Base-by-base conservation (phyloP, 2,113 vertebrate species). In the Cettia cetti region DNA sequence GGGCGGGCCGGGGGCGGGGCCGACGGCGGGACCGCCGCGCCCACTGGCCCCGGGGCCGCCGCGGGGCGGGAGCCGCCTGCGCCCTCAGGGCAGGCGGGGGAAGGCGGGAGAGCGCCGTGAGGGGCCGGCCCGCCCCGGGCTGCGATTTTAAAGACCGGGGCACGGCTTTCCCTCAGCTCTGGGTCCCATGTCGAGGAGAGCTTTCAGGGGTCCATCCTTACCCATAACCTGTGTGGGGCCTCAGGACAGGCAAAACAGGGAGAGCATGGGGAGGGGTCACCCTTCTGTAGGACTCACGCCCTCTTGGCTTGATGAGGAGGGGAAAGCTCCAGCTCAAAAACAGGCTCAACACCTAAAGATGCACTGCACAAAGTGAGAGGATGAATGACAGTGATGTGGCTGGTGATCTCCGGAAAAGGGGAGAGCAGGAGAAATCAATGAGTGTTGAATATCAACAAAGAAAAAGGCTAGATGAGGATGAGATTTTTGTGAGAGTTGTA, bases 61-160 rank as follows among this genome's bases (percentile, higher is more conserved):
- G 9, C 56, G 4, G 6, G 39, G 84, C 74, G n/a, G 40, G 64
- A 57, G 10, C 10, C n/a, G n/a, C 24, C 40, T 28, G 40, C 24
- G 30, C n/a, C 61, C 60, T 74, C 60, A 75, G 66, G 50, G 10
- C 64, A 4, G 24, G 26, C 17, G 2, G 17, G 0, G n/a, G 1
- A 23, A 33, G 15, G 68, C 15, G 26, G 45, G 72, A 64, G 10
- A 3, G 10, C 3, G 82, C 49, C 4, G n/a, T 18, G 69, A 1
- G 56, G 17, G 42, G 10, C 28, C 17, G 33, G 2, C 1, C 6
- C 0, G 4, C 7, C 9, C 15, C 11, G 6, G 18, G 37, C 16
- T 39, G 28, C 31, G 4, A 1, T 15, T 16, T 16, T 35, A 5
- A 5, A 13, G 39, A 11, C 35, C 10, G n/a, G 9, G 9, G 3